Base-by-base conservation (phyloP, 2,888 invertebrate genomes). In the Polymixis flavicincta region DNA sequence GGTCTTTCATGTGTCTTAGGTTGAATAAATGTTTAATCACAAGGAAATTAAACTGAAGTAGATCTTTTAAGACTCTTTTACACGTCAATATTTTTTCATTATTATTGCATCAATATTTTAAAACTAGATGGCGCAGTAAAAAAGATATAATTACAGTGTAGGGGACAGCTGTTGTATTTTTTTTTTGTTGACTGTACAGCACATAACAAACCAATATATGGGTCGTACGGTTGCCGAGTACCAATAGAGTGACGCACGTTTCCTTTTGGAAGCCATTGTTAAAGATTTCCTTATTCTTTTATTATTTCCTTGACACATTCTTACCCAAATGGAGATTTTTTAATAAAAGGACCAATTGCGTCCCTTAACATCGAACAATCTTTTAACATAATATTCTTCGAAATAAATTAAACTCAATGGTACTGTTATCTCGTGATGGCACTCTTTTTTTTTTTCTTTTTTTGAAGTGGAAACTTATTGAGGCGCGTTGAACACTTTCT, bases 191-290 rank as follows among this genome's bases (percentile, higher is more conserved):
- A 25, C 76, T 37, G n/a, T 75, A 60, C 75, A 54, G 59, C 45
- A 37, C 37, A 37, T 37, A 37, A 5, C 37, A 37, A 37, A 37
- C 37, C 37, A 69, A 54, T 69, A 45, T 66, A 32, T 75, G 22
- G 45, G n/a, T 50, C 66, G 52, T 69, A 60, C 22, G n/a, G 45
- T n/a, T 32, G 25, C 52, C 25, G 25, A 60, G 22, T 76, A 69
- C 17, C 45, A 60, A 54, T 45, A 54, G 25, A 19, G 50, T 9
- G 6, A 25, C n/a, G 17, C 37, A 54, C 45, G 59, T 60, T 69
- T 76, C 69, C 32, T 69, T 76, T 69, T 69, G 63, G 55, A 63
- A 55, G 42, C 55, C 45, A 76, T 76, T 76, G 76, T 76, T 60
- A 54, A 76, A 69, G 14, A 76, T 54, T 54, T 54, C 32, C 60